Evolutionary conservation across 1,140 invertebrate genomes (phyloP).

Genomic region (Octopus bimaculoides): DNA sequence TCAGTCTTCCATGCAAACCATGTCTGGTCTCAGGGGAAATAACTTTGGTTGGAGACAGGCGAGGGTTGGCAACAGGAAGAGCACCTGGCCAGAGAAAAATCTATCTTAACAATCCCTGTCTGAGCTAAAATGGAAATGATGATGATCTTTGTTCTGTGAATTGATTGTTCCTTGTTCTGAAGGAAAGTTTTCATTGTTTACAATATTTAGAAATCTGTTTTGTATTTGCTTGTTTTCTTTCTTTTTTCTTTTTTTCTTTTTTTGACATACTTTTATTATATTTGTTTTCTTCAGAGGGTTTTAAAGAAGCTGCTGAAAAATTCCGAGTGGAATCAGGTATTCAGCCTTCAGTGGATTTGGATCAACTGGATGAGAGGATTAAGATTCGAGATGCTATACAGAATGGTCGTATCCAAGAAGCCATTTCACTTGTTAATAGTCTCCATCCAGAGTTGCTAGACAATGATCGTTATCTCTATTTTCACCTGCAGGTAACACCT

Average conservation of each 20-base stretch:
- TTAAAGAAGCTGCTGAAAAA: constrained; percentile 96
- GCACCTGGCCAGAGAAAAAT: no score
- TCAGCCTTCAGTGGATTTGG: constrained; percentile 80
- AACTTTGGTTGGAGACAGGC: no score
- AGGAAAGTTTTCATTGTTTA: no score
- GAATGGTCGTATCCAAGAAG: constrained; percentile 87
- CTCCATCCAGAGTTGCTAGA: constrained; percentile 92
- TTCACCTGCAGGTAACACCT: constrained; percentile 91
- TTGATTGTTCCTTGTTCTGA: no score
- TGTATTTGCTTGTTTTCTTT: background rate
- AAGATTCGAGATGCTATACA: constrained; percentile 93
- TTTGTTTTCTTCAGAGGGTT: constrained; percentile 73
- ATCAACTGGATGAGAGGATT: constrained; percentile 88
- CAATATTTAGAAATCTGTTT: background rate
- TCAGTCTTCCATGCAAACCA: no score
- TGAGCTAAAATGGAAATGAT: no score
- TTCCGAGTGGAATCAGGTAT: constrained; percentile 93
- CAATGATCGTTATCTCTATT: constrained; percentile 92
- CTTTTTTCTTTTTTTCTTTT: background rate
- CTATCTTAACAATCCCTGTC: no score
- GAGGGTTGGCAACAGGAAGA: no score
- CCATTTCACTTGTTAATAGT: constrained; percentile 89
- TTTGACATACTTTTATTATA: constrained; percentile 5
- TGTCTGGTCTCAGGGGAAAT: no score
- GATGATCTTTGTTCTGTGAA: no score